These are phyloP conservation scores for Xanthorhoe spadicearia DNA, from an alignment of 2,888 invertebrate species.

Conservation along the genomic window DNA sequence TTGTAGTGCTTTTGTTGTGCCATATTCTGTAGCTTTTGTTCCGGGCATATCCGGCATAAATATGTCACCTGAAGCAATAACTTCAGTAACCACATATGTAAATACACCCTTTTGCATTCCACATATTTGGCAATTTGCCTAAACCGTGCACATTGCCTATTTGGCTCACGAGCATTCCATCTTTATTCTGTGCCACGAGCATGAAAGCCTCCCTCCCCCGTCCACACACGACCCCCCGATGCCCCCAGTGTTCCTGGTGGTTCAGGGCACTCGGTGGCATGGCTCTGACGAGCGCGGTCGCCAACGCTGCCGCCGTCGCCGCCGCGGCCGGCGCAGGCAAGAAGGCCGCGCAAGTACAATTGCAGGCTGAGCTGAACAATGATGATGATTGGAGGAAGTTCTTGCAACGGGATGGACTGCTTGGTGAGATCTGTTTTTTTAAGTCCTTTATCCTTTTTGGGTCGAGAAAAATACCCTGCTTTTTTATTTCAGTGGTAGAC, in stretches of 20 bases:
- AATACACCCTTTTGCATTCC: conserved; percentile 1
- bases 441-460: conserved; percentile 82
- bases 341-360: conserved; percentile 90
- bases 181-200: no score
- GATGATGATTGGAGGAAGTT: conserved; percentile 95
- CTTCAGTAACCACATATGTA: background rate
- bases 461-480: conserved; percentile 81
- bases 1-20: no score
- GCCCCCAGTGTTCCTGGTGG: conserved; percentile 37
- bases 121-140: conserved; percentile 24
- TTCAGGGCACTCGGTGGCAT: conserved; percentile 50
- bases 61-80: background rate
- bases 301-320: conserved; percentile 71
- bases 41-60: no score
- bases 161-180: conserved; percentile 15
- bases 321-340: conserved; percentile 85
- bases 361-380: conserved; percentile 91
- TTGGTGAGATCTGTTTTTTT: conserved; percentile 82
- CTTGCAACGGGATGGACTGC: conserved; percentile 89
- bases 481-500: conserved; percentile 87
- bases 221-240: conserved; percentile 17
- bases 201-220: conserved; percentile 3
- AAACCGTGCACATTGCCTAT: conserved; percentile 24
- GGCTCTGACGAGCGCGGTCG: conserved; percentile 77
- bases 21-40: no score